phyloP scores from a whole-genome alignment of 2,113 vertebrate genomes.

The Sitta europaea region DNA sequence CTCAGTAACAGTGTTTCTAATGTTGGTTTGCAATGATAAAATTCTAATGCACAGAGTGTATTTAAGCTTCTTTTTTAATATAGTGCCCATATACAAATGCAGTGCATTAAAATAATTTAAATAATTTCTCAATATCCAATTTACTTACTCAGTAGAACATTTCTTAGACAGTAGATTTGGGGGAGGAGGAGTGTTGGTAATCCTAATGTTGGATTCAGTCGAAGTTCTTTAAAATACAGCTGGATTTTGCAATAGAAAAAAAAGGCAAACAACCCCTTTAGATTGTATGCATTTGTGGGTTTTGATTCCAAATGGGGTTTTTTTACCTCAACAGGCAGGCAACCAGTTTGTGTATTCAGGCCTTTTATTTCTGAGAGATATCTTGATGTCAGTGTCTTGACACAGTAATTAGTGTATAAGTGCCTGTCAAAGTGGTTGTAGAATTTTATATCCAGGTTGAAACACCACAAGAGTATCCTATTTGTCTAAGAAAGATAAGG shows the following conservation, averaged over 20 bases:
- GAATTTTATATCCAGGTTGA: constrained; percentile 45
- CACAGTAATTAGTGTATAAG: constrained; percentile 37
- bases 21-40: constrained; percentile 64
- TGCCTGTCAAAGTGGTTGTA: constrained; percentile 43
- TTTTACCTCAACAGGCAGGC: not conserved
- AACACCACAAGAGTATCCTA: not conserved
- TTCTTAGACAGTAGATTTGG: constrained; percentile 5
- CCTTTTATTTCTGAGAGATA: constrained; percentile 24
- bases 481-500: constrained; percentile 21
- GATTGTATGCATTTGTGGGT: not conserved
- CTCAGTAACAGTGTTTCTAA: constrained; percentile 55
- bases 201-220: not conserved
- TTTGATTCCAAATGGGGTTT: not conserved
- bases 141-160: constrained; percentile 20
- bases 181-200: not conserved
- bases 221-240: constrained; percentile 17
- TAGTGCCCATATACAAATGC: not conserved
- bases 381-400: constrained; percentile 54
- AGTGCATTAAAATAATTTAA: constrained; percentile 53
- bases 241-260: not conserved
- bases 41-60: constrained; percentile 47
- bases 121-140: constrained; percentile 15
- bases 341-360: constrained; percentile 5
- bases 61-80: constrained; percentile 53
- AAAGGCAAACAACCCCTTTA: not conserved